phyloP scores from a whole-genome alignment of 2,113 vertebrate genomes.

The Chaenocephalus aceratus region DNA sequence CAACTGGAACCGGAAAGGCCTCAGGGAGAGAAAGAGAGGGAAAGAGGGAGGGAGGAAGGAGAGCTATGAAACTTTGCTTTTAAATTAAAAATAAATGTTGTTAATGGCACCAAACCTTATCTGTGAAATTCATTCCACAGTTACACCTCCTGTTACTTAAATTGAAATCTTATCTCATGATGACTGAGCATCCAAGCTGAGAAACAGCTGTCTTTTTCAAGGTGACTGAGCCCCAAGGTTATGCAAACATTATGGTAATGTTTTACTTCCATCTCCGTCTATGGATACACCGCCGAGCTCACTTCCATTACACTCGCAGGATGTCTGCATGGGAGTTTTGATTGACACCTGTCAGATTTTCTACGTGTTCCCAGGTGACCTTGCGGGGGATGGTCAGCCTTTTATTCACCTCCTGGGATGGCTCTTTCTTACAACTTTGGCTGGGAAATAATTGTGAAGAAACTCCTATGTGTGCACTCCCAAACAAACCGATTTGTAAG shows the following conservation, averaged over 20 bases:
- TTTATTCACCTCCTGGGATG: slow-evolving; percentile 17
- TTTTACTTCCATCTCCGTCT: slow-evolving; percentile 52
- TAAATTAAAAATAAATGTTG: slow-evolving; percentile 40
- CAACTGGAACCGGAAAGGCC: slow-evolving; percentile 74
- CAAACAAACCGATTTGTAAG: slow-evolving; percentile 60
- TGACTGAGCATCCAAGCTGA: slow-evolving; percentile 62
- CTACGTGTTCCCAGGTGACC: slow-evolving; percentile 4
- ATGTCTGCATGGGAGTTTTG: slow-evolving; percentile 33
- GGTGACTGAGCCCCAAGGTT: slow-evolving; percentile 68
- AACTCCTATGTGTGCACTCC: background rate
- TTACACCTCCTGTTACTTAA: slow-evolving; percentile 37
- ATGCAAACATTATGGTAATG: slow-evolving; percentile 72
- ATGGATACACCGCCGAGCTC: slow-evolving; percentile 60
- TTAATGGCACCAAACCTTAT: slow-evolving; percentile 46
- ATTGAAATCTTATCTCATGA: slow-evolving; percentile 60
- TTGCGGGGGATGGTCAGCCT: slow-evolving; percentile 36
- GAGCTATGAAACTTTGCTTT: background rate
- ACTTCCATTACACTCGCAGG: slow-evolving; percentile 25
- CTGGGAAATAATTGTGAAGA: background rate
- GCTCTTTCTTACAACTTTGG: slow-evolving; percentile 14
- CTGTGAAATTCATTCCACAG: slow-evolving; percentile 28
- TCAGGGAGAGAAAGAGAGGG: slow-evolving; percentile 35
- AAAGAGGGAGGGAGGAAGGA: slow-evolving; percentile 20
- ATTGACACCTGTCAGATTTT: slow-evolving; percentile 56
- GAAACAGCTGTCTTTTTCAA: slow-evolving; percentile 74